These are phyloP conservation scores for Accipiter minullus DNA, from an alignment of 2,797 vertebrate genomes.

Conservation along the genomic window DNA sequence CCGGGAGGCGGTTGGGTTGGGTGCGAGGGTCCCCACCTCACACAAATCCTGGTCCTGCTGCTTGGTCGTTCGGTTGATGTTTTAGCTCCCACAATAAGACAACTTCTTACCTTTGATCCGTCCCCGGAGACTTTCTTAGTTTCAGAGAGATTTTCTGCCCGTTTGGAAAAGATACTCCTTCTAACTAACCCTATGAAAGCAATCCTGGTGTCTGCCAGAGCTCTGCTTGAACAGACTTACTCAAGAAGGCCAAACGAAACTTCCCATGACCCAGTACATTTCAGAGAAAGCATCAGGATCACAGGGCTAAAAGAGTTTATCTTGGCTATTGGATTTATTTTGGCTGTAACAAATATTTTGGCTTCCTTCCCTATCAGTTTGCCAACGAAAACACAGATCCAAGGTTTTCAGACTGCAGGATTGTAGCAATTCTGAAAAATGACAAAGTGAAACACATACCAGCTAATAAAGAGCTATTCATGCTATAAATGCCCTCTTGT, in stretches of 20 bases:
- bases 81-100: neutral
- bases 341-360: slow-evolving; percentile 67
- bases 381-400: slow-evolving; percentile 71
- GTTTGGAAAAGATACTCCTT: neutral
- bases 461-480: slow-evolving; percentile 65
- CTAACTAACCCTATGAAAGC: neutral
- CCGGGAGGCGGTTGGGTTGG: neutral
- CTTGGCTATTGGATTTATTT: slow-evolving; percentile 56
- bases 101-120: neutral
- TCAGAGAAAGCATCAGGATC: slow-evolving; percentile 53
- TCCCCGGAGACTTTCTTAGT: neutral
- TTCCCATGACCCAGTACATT: slow-evolving; percentile 54
- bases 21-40: neutral
- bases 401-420: slow-evolving; percentile 23
- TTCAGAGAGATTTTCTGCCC: neutral
- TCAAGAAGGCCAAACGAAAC: slow-evolving; percentile 28
- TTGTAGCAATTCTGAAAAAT: slow-evolving; percentile 60
- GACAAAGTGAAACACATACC: slow-evolving; percentile 43
- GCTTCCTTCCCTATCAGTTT: slow-evolving; percentile 50
- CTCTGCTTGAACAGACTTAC: neutral
- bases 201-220: neutral
- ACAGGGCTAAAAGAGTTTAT: slow-evolving; percentile 44
- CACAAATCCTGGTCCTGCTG: neutral
- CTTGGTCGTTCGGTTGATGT: neutral
- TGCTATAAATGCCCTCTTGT: slow-evolving; percentile 18